Percentiles rank a stretch among this genome's conserved stretches.
Evolutionary conservation across 2,797 vertebrate genomes (phyloP).

Genomic region (Oreochromis grahami): DNA sequence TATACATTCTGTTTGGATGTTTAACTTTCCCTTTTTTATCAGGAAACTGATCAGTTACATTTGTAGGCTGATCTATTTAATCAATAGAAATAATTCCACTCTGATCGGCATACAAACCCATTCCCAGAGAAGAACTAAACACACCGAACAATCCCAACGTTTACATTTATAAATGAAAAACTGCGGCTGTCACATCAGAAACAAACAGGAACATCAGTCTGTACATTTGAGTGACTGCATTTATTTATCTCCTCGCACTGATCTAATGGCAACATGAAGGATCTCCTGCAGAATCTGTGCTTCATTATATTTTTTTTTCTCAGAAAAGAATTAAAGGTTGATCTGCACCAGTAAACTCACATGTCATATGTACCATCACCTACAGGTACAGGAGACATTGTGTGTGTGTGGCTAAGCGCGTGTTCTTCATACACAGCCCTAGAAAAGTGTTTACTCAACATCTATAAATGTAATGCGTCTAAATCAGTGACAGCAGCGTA

Average conservation of each 20-base stretch:
- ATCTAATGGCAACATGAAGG: rapidly evolving
- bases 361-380: background rate
- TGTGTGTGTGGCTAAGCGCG: too few relatives aligned
- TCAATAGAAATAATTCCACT: background rate
- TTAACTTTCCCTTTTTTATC: background rate
- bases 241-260: background rate
- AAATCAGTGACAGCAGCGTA: rapidly evolving
- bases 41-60: background rate
- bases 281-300: background rate
- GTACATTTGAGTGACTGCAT: background rate
- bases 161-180: background rate
- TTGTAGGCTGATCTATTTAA: background rate
- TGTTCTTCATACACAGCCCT: too few relatives aligned
- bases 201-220: background rate
- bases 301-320: background rate
- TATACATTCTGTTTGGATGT: rapidly evolving
- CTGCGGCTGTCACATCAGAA: rapidly evolving
- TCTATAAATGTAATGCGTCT: background rate
- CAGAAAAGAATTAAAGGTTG: background rate
- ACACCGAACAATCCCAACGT: background rate
- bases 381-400: too few relatives aligned
- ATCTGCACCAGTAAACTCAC: background rate
- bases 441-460: too few relatives aligned
- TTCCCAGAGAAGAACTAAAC: too few relatives aligned
- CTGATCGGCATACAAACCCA: background rate